Evolutionary conservation across 2,888 invertebrate species (phyloP).

Genomic region (Pyrgus malvae): DNA sequence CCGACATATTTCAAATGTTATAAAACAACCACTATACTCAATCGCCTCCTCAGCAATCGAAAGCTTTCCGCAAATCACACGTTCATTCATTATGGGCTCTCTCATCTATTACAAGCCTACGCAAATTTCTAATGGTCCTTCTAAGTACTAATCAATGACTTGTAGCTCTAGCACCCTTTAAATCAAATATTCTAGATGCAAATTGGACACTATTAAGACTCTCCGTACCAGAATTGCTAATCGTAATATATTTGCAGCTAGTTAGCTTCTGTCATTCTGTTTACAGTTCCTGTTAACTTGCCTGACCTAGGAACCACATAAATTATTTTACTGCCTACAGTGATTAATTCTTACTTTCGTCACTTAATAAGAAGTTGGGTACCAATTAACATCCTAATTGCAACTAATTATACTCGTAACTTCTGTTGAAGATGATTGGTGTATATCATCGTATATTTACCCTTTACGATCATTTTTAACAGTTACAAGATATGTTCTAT

Average conservation of each 20-base stretch:
- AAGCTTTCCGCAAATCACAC: not conserved
- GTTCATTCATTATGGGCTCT: not conserved
- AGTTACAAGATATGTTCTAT: too few species aligned
- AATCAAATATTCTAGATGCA: constrained; percentile 18
- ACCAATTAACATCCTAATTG: not conserved
- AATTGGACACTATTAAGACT: constrained; percentile 22
- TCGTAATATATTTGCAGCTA: constrained; percentile 20
- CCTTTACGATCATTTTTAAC: too few species aligned
- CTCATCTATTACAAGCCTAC: not conserved
- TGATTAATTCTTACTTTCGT: not conserved
- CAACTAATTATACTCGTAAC: not conserved
- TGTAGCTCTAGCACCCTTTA: constrained; percentile 7
- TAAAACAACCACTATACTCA: too few species aligned
- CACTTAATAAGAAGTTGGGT: not conserved
- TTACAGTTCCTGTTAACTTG: constrained; percentile 13
- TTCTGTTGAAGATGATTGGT: not conserved
- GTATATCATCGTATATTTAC: too few species aligned
- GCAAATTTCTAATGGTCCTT: constrained; percentile 6
- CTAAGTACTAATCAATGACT: constrained; percentile 10
- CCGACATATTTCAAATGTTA: too few species aligned
- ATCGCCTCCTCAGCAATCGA: too few species aligned
- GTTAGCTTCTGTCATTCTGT: constrained; percentile 12
- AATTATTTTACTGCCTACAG: constrained; percentile 9
- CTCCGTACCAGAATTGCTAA: constrained; percentile 12
- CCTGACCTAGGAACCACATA: constrained; percentile 6